Conservation (phyloP, 2,888 invertebrate genomes). For the Dysmachus trigonus region DNA sequence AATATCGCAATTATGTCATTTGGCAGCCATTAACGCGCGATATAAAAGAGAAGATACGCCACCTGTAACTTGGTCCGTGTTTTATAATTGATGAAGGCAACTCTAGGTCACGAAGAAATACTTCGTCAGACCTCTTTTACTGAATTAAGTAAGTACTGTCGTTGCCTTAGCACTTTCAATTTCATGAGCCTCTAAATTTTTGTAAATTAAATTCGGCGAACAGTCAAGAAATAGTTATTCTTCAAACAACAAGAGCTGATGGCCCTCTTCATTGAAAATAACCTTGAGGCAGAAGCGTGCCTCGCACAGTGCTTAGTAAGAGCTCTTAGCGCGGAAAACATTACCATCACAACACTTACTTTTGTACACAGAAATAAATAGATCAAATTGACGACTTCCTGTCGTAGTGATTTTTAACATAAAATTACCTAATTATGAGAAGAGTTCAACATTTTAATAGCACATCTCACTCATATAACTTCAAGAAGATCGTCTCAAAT, state of each 20-base stretch:
- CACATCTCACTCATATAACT: no score
- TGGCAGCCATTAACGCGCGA: background rate
- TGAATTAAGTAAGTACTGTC: background rate
- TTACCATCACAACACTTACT: no score
- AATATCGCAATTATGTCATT: background rate
- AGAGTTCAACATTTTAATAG: background rate
- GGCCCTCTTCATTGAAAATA: background rate
- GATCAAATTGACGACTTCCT: background rate
- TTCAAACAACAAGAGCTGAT: background rate
- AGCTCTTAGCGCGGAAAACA: no score
- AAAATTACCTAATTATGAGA: background rate
- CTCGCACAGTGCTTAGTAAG: background rate
- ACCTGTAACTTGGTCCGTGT: background rate
- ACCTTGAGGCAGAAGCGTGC: background rate
- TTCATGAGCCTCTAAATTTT: background rate
- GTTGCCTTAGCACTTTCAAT: background rate
- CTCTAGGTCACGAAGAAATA: background rate
- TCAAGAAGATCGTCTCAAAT: no score
- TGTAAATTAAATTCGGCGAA: background rate
- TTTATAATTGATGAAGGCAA: background rate
- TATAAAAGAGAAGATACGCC: background rate
- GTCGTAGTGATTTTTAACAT: background rate
- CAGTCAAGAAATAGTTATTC: background rate
- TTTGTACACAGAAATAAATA: no score
- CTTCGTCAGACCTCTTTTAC: background rate